A percentile compares a stretch with the other conserved stretches of the same genome.
These are phyloP conservation scores for Cyaniris semiargus DNA, from an alignment of 2,888 invertebrate genomes.

Conservation along the genomic window DNA sequence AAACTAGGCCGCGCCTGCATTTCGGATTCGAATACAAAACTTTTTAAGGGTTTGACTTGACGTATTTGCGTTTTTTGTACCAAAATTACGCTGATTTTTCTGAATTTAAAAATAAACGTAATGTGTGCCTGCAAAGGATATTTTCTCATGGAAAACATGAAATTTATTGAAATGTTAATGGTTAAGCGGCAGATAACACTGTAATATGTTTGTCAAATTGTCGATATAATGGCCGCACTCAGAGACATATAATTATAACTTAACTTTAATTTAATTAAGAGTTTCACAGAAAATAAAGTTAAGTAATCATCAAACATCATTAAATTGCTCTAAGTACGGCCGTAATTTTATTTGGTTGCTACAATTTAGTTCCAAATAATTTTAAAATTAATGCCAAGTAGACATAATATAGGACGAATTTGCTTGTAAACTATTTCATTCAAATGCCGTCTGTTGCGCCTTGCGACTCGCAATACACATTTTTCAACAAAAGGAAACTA, in stretches of 20 bases:
- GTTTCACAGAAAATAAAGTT: too few species aligned
- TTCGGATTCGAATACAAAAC: background rate
- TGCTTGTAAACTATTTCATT: too few species aligned
- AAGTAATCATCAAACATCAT: too few species aligned
- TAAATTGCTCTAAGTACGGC: too few species aligned
- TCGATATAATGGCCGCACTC: too few species aligned
- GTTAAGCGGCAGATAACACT: too few species aligned
- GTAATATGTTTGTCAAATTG: too few species aligned
- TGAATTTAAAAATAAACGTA: background rate
- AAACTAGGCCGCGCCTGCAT: slow-evolving; percentile 22
- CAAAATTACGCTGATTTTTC: background rate
- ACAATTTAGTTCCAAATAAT: too few species aligned
- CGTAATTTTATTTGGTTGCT: too few species aligned
- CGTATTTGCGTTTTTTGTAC: background rate
- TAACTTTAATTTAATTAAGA: too few species aligned
- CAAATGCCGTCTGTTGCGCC: background rate
- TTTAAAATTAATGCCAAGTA: background rate
- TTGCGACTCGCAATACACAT: background rate
- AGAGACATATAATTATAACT: too few species aligned
- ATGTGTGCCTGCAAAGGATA: background rate
- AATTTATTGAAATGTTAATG: background rate
- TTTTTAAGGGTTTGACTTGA: background rate
- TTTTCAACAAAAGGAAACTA: slow-evolving; percentile 2
- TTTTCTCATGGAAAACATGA: background rate
- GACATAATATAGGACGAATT: too few species aligned